Evolutionary conservation across 2,888 invertebrate species (phyloP).

Genomic region (Callyntrura sp.): DNA sequence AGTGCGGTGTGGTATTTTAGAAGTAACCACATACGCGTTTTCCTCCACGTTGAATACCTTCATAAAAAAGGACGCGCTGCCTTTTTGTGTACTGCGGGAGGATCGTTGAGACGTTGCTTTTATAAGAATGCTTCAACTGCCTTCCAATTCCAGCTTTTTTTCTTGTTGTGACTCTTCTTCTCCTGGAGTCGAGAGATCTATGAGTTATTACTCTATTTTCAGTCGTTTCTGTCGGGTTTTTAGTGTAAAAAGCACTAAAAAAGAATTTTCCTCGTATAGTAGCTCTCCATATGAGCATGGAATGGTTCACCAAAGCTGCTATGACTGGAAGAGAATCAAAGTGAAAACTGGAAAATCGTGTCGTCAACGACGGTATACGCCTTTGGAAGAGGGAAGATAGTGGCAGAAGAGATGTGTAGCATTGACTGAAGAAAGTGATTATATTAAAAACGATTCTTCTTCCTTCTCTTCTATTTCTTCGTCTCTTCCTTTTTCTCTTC

Average conservation of each 20-base stretch:
- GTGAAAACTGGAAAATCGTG: constrained; percentile 67
- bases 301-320: neutral
- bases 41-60: constrained; percentile 19
- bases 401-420: no score
- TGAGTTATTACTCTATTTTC: constrained; percentile 78
- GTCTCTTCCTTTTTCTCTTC: neutral
- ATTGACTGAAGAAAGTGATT: constrained; percentile 57
- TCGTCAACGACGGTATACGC: neutral
- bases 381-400: neutral
- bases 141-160: constrained; percentile 40
- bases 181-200: constrained; percentile 76
- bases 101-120: neutral
- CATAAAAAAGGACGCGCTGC: constrained; percentile 40
- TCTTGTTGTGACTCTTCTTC: constrained; percentile 47
- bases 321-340: constrained; percentile 45
- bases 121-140: neutral
- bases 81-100: no score
- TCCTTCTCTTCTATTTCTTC: neutral
- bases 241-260: constrained; percentile 39
- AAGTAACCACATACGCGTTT: constrained; percentile 61
- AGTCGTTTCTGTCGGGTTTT: constrained; percentile 63
- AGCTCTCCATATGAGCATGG: constrained; percentile 5
- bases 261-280: constrained; percentile 14
- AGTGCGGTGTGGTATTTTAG: constrained; percentile 57
- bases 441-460: constrained; percentile 64